Evolutionary conservation across 1,140 invertebrate genomes (phyloP).

Genomic region (Drosophila cardini): DNA sequence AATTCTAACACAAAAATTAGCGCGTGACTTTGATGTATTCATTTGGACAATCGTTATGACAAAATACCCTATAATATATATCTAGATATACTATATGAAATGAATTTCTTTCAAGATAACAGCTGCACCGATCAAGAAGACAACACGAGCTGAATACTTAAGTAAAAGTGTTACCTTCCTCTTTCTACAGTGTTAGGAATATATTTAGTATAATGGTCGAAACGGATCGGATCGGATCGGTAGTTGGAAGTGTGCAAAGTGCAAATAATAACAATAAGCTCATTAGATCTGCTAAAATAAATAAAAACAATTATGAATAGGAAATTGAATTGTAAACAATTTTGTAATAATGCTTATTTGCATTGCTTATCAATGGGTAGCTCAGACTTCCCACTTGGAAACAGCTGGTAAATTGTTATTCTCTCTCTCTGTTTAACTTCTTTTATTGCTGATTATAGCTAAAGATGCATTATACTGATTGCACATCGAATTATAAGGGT

Average conservation of each 20-base stretch:
- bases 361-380: constrained; percentile 58
- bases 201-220: constrained; percentile 12
- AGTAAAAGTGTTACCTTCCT: constrained; percentile 24
- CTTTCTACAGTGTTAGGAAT: constrained; percentile 6
- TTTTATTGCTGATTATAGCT: constrained; percentile 35
- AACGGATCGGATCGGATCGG: constrained; percentile 7
- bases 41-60: constrained; percentile 7
- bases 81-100: neutral
- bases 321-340: constrained; percentile 65
- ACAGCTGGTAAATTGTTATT: constrained; percentile 63
- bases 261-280: constrained; percentile 53
- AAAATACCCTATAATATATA: neutral
- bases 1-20: constrained; percentile 38
- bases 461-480: constrained; percentile 47
- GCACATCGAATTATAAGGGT: constrained; percentile 10
- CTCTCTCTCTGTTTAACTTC: constrained; percentile 9
- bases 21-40: constrained; percentile 41
- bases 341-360: constrained; percentile 70
- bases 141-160: constrained; percentile 58
- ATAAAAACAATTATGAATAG: constrained; percentile 50
- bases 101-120: constrained; percentile 1
- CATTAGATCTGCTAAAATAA: constrained; percentile 54
- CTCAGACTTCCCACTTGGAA: constrained; percentile 52
- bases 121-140: constrained; percentile 3
- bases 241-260: constrained; percentile 19